A percentile compares a stretch with the other conserved stretches of the same genome.
phyloP scores from a whole-genome alignment of 2,888 invertebrate species.

The Bedellia somnulentella region DNA sequence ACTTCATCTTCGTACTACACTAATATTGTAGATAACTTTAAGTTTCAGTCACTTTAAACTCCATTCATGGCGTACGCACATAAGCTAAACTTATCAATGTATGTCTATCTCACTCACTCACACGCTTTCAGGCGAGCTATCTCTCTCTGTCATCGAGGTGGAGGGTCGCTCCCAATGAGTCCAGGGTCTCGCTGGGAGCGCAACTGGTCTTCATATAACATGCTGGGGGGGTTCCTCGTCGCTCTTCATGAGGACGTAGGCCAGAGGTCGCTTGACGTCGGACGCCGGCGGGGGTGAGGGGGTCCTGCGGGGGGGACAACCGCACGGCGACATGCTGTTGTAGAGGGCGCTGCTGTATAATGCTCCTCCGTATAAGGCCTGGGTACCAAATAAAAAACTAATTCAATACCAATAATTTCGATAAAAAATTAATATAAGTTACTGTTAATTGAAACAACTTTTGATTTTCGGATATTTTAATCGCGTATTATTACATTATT shows the following conservation, averaged over 20 bases:
- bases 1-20: too few species aligned
- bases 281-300: slow-evolving; percentile 37
- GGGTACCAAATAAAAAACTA: slow-evolving; percentile 7
- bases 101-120: slow-evolving; percentile 14
- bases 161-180: slow-evolving; percentile 54
- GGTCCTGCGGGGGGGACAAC: slow-evolving; percentile 42
- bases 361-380: slow-evolving; percentile 51
- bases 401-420: too few species aligned
- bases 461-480: too few species aligned
- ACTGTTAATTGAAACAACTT: too few species aligned
- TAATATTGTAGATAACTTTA: not conserved
- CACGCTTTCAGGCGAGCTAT: slow-evolving; percentile 47
- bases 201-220: slow-evolving; percentile 84
- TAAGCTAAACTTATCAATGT: too few species aligned
- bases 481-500: too few species aligned
- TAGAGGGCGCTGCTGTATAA: slow-evolving; percentile 48
- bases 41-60: not conserved
- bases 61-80: too few species aligned
- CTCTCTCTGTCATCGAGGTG: slow-evolving; percentile 33
- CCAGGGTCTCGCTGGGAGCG: slow-evolving; percentile 72
- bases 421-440: too few species aligned
- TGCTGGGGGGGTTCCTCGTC: slow-evolving; percentile 64
- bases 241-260: slow-evolving; percentile 67
- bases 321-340: slow-evolving; percentile 45
- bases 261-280: slow-evolving; percentile 56